Evolutionary conservation across 2,797 vertebrate species (phyloP), one percentile per base, ranked within the genome.

Genomic region (Pelochelys cantorii): DNA sequence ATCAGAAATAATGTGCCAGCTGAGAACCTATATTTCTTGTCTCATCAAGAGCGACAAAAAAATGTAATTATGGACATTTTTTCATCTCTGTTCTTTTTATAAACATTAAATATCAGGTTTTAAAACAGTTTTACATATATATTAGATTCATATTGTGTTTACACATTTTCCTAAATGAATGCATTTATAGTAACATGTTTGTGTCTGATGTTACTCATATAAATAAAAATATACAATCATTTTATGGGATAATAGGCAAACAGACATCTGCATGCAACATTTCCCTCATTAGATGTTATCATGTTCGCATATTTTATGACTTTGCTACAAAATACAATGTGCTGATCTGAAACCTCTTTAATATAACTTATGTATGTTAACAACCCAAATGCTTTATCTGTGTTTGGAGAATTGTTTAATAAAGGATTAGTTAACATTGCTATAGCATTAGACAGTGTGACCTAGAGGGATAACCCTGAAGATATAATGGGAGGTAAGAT

Each of bases 191-290:
- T 94, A 96, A 95, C 81, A 93, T 94, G 34, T 95, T 96, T 96
- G 25, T 94, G 57, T 90, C 83, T 96, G 90, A 92, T 86, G 11
- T 95, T 96, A 92, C 42, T 94, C 90, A 93, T 92, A 97, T 91
- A 97, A 97, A 97, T 96, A 97, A 97, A 97, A 97, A 93, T 92
- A 96, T 77, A 92, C 22, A 92, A 85, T 95, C 88, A 96, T 97
- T 97, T 98, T 95, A 95, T 91, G 59, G 79, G 60, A 96, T 98
- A 97, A 97, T 83, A 97, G 87, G 90, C 92, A 97, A 97, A 95
- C 77, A 97, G 92, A 97, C 90, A 96, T 97, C 93, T 97, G 82
- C 95, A 95, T 83, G 93, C 90, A 97, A 97, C 82, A 90, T 97
- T 98, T 97, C 93, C 86, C 94, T 96, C 87, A 96, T 97, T 97